Base-by-base conservation (phyloP, 1,140 invertebrate genomes). In the Mya arenaria region DNA sequence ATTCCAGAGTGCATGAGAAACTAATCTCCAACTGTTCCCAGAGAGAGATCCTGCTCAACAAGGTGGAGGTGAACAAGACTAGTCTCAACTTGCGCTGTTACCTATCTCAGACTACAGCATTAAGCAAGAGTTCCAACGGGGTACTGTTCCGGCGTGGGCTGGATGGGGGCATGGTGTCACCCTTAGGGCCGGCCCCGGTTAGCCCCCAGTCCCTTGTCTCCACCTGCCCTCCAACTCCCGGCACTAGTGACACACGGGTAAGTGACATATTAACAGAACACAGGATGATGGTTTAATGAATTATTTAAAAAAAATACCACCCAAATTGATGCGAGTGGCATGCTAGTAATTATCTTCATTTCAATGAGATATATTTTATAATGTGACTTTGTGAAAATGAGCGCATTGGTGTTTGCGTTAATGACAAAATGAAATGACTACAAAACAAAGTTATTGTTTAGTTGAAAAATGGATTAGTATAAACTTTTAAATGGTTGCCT, bases 191-290 rank as follows among this genome's bases (percentile, higher is more conserved):
- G 6, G 88, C 89, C 17, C 88, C 89, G 25, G 74, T 78, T 56
- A 86, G 85, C 73, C 48, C 25, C 17, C 25, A 17, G 17, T 52
- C 48, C 48, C 19, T 23, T 4, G 48, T 52, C 48, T 91, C 90
- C 41, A 90, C 89, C 15, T 89, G 87, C 79, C 89, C 90, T 8
- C 87, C 90, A 10, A 90, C 89, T 17, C 88, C 90, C 32, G 89
- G 84, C 28, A 86, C 87, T 36, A 68, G 80, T 63, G 86, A 87
- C 74, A 58, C 65, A 6, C 87, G 86, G 78, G 88, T 88, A 83
- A 72, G 81, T 65, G 41, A 55, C 25, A 52, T 52, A n/a, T n/a
- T n/a, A n/a, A n/a, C n/a, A n/a, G n/a, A n/a, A n/a, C n/a, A n/a
- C n/a, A n/a, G n/a, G n/a, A n/a, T n/a, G n/a, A n/a, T n/a, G n/a